phyloP scores from a whole-genome alignment of 2,888 invertebrate genomes.

The Drosophila merina region DNA sequence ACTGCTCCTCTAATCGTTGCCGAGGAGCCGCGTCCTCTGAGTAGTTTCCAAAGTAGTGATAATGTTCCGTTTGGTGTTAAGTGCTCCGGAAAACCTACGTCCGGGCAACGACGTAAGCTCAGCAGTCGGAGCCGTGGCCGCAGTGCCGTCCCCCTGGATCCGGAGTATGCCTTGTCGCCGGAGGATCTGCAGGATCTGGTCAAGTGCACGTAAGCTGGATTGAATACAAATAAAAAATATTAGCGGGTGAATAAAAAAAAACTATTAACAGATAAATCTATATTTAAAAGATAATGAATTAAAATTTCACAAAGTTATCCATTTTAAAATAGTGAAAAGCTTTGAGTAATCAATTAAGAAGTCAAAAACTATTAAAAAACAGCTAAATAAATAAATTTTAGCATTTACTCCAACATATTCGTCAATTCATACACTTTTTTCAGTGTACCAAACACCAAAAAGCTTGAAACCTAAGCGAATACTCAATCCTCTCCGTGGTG shows the following conservation, averaged over 20 bases:
- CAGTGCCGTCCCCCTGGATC: conserved; percentile 38
- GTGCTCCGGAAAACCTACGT: conserved; percentile 3
- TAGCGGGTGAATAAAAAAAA: too few relatives aligned
- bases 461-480: conserved; percentile 7
- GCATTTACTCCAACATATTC: too few relatives aligned
- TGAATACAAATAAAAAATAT: too few relatives aligned
- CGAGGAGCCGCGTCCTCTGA: conserved; percentile 28
- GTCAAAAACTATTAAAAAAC: too few relatives aligned
- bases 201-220: conserved; percentile 81
- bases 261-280: too few relatives aligned
- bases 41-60: conserved; percentile 51
- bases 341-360: too few relatives aligned
- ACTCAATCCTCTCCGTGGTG: neutral
- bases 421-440: too few relatives aligned
- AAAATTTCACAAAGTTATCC: too few relatives aligned
- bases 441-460: conserved; percentile 24
- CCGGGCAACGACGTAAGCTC: conserved; percentile 24
- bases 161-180: conserved; percentile 73
- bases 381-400: too few relatives aligned
- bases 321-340: too few relatives aligned
- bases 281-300: too few relatives aligned
- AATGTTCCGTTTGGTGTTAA: conserved; percentile 23
- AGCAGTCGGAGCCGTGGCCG: conserved; percentile 36
- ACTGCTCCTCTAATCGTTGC: conserved; percentile 25
- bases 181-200: conserved; percentile 80